Evolutionary conservation across 2,113 vertebrate genomes (phyloP).

Genomic region (Lepus timidus): DNA sequence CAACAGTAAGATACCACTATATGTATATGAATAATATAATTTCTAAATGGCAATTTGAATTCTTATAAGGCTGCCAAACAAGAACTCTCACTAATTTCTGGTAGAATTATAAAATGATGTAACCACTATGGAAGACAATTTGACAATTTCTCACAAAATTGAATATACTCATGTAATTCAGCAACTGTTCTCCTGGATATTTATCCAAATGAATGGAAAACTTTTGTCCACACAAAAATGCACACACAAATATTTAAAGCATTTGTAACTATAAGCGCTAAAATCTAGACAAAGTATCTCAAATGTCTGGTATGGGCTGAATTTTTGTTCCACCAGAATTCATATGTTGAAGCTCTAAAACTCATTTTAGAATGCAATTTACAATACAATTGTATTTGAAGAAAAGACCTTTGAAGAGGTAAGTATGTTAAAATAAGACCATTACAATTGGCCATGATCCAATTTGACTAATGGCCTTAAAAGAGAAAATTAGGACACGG

Average conservation of each 20-base stretch:
- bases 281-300: neutral
- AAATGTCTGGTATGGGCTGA: neutral
- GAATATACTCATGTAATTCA: slow-evolving; percentile 10
- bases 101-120: neutral
- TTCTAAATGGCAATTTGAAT: neutral
- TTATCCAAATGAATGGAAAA: neutral
- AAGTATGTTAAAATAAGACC: neutral
- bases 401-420: neutral
- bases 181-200: neutral
- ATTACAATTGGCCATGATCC: neutral
- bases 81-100: neutral
- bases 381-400: neutral
- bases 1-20: neutral
- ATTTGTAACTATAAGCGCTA: neutral
- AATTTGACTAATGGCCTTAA: neutral
- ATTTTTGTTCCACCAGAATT: neutral
- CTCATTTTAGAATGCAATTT: neutral
- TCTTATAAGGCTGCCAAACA: neutral
- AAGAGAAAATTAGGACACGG: neutral
- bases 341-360: neutral
- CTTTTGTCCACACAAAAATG: neutral
- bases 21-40: neutral
- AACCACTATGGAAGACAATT: neutral
- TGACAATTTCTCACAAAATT: neutral
- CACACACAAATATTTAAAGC: neutral